Conservation (phyloP, 1,140 invertebrate genomes). For the Drosophila ercepeae region DNA sequence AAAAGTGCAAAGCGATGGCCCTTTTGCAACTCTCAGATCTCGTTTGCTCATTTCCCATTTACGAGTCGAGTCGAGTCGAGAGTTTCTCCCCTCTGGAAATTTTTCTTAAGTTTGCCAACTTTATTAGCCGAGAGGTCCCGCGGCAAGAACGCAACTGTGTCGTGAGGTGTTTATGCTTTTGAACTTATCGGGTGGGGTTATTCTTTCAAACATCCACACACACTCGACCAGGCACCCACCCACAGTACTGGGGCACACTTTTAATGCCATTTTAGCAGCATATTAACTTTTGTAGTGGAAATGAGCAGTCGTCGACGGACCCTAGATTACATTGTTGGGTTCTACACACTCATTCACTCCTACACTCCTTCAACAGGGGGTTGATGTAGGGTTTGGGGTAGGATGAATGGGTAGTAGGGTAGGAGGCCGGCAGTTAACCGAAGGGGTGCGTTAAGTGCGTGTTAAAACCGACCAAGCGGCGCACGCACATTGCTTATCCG, state of each 20-base stretch:
- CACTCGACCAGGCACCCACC: no score
- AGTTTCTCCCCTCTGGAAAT: conserved; percentile 8
- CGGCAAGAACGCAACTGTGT: conserved; percentile 52
- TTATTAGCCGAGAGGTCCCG: conserved; percentile 44
- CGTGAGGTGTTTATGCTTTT: conserved; percentile 68
- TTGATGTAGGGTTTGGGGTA: conserved; percentile 3
- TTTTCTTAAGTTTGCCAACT: conserved; percentile 50
- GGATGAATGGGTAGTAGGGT: neutral
- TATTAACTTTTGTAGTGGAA: conserved; percentile 78
- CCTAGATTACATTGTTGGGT: conserved; percentile 65
- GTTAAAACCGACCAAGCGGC: conserved; percentile 68
- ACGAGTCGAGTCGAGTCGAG: conserved; percentile 28
- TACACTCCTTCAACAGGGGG: neutral
- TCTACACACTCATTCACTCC: conserved; percentile 19
- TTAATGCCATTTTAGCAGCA: conserved; percentile 79
- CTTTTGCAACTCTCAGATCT: neutral
- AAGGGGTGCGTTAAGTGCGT: conserved; percentile 65
- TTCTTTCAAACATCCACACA: neutral
- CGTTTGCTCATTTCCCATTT: conserved; percentile 45
- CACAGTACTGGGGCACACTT: conserved; percentile 22
- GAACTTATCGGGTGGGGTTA: conserved; percentile 61
- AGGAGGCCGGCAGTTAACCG: neutral
- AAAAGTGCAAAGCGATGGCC: conserved; percentile 3
- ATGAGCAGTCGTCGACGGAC: conserved; percentile 61
- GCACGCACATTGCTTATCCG: conserved; percentile 66